Conservation (phyloP, 2,113 vertebrate genomes). For the Chloroceryle aenea region DNA sequence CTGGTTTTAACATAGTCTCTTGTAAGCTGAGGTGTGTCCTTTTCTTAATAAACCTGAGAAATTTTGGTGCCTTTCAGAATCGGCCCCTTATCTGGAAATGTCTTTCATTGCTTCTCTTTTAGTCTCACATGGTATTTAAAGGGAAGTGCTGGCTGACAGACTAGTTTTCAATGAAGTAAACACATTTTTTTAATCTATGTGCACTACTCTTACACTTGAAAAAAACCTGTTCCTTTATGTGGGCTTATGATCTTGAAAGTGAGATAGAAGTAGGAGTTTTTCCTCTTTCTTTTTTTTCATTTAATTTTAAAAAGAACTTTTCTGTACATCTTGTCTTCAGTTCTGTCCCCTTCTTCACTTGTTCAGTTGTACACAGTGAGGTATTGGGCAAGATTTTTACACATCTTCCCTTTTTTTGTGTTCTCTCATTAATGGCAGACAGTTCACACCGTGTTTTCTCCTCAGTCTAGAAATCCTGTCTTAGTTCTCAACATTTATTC, state of each 20-base stretch:
- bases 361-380: background rate
- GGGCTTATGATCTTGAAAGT: background rate
- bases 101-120: background rate
- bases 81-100: background rate
- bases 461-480: background rate
- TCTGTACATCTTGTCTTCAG: rapidly evolving
- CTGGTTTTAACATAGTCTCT: background rate
- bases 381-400: background rate
- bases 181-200: background rate
- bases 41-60: background rate
- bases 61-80: background rate
- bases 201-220: background rate
- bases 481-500: background rate
- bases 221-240: background rate
- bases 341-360: background rate
- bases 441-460: background rate
- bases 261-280: background rate
- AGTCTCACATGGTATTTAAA: background rate
- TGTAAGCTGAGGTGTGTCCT: background rate
- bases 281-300: background rate
- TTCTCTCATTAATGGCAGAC: background rate
- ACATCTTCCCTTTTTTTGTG: background rate
- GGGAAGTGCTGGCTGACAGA: background rate
- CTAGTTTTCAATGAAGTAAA: background rate
- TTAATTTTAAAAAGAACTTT: background rate